Evolutionary conservation across 2,888 invertebrate genomes (phyloP).

Genomic region (Caenorhabditis auriculariae): DNA sequence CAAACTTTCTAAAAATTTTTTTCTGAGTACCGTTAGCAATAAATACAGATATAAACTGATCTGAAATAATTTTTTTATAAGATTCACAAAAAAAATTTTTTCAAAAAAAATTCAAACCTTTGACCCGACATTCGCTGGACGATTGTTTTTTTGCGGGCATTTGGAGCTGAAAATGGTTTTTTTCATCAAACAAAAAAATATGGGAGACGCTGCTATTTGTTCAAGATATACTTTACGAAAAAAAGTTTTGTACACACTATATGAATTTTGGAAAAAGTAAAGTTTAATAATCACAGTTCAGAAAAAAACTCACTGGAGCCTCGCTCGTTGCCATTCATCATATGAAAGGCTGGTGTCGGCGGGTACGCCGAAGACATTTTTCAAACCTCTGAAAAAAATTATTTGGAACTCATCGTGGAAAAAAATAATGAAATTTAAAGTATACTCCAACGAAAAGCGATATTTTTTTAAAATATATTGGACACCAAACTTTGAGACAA

Average conservation of each 20-base stretch:
- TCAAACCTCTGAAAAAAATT: too few relatives aligned
- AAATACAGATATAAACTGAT: too few relatives aligned
- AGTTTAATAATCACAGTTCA: not conserved
- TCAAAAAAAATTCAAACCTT: conserved; percentile 8
- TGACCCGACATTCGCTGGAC: conserved; percentile 25
- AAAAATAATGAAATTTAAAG: too few relatives aligned
- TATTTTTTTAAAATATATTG: too few relatives aligned
- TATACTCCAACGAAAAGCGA: too few relatives aligned
- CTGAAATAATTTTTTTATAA: not conserved
- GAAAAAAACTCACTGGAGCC: not conserved
- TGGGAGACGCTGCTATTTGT: too few relatives aligned
- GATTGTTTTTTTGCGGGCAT: conserved; percentile 19
- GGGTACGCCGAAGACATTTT: conserved; percentile 35
- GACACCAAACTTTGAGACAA: too few relatives aligned
- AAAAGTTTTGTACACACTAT: not conserved
- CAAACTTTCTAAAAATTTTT: too few relatives aligned
- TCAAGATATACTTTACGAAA: not conserved
- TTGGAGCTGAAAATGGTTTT: conserved; percentile 2
- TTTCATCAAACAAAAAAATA: not conserved
- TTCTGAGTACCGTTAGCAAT: too few relatives aligned
- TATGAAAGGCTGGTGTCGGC: conserved; percentile 21
- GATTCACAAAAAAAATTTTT: not conserved
- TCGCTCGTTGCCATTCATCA: conserved; percentile 16
- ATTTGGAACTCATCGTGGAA: too few relatives aligned
- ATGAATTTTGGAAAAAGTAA: not conserved